Evolutionary conservation across 2,888 invertebrate genomes (phyloP).

Genomic region (Ferdinandea cuprea): DNA sequence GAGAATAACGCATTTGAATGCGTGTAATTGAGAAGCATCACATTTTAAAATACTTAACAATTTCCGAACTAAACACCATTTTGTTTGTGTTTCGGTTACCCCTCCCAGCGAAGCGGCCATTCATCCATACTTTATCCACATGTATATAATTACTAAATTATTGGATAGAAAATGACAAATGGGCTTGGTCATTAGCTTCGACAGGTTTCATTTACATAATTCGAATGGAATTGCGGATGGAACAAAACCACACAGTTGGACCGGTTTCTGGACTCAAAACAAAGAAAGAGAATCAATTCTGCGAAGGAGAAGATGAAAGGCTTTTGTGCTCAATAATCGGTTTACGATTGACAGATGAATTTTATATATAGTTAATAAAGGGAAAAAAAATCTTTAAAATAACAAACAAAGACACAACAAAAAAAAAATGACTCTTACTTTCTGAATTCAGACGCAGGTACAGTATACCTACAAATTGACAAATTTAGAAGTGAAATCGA

Average conservation of each 20-base stretch:
- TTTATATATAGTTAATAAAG: conserved; percentile 50
- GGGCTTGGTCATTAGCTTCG: conserved; percentile 71
- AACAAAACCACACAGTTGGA: conserved; percentile 40
- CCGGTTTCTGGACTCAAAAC: conserved; percentile 51
- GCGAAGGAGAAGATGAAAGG: conserved; percentile 21
- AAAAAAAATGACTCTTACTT: conserved; percentile 28
- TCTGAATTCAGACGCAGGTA: conserved; percentile 16
- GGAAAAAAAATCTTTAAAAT: conserved; percentile 44
- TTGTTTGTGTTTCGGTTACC: conserved; percentile 47
- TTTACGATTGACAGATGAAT: conserved; percentile 59
- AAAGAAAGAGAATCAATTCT: conserved; percentile 46
- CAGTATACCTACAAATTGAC: conserved; percentile 1
- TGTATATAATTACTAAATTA: conserved; percentile 68
- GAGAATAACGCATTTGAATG: conserved; percentile 5
- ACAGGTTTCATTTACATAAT: conserved; percentile 74
- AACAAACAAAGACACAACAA: conserved; percentile 13
- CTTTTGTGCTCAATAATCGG: conserved; percentile 44
- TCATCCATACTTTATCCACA: conserved; percentile 20
- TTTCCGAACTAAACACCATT: conserved; percentile 38
- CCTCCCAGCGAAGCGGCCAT: conserved; percentile 22
- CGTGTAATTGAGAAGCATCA: conserved; percentile 9
- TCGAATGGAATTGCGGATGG: conserved; percentile 63
- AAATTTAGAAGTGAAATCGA: conserved; percentile 31
- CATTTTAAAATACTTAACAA: not conserved
- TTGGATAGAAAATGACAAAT: conserved; percentile 74